Evolutionary conservation across 2,797 vertebrate genomes (phyloP).

Genomic region (Arctocebus calabarensis): DNA sequence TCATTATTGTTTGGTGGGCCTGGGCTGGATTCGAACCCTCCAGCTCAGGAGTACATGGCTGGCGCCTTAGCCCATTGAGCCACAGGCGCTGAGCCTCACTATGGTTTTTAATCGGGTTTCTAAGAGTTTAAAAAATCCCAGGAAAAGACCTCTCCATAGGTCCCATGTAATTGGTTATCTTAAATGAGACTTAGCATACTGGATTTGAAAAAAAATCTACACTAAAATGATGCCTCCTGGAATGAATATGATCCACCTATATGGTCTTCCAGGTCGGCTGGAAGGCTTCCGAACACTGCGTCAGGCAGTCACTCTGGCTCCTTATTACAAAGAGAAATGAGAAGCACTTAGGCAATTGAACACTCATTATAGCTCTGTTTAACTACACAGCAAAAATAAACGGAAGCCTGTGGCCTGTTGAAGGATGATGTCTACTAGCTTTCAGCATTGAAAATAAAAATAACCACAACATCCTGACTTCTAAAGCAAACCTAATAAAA

Average conservation of each 20-base stretch:
- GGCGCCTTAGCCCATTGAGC: too few relatives aligned
- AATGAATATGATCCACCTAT: not conserved
- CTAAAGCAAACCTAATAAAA: conserved; percentile 51
- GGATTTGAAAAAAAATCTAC: conserved; percentile 6
- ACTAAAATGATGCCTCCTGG: conserved; percentile 7
- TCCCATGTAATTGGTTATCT: not conserved
- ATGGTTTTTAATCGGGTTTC: not conserved
- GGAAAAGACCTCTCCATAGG: not conserved
- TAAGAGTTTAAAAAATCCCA: not conserved
- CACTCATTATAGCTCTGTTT: conserved; percentile 35
- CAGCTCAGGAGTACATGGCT: too few relatives aligned
- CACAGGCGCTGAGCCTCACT: too few relatives aligned
- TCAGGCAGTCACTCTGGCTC: conserved; percentile 69
- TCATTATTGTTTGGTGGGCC: too few relatives aligned
- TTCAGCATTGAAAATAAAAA: conserved; percentile 75
- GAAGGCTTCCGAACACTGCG: conserved; percentile 58
- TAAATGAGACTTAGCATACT: conserved; percentile 23
- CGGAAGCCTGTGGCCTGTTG: not conserved
- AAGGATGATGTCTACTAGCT: conserved; percentile 61
- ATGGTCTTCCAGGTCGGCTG: not conserved
- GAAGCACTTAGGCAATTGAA: conserved; percentile 60
- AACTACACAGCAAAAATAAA: conserved; percentile 24
- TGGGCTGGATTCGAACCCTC: too few relatives aligned
- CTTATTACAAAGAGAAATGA: conserved; percentile 73
- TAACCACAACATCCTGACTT: conserved; percentile 35